Percentiles rank a stretch among this genome's conserved stretches.
Conservation (phyloP, 1,140 invertebrate genomes). For the Bombus affinis region DNA sequence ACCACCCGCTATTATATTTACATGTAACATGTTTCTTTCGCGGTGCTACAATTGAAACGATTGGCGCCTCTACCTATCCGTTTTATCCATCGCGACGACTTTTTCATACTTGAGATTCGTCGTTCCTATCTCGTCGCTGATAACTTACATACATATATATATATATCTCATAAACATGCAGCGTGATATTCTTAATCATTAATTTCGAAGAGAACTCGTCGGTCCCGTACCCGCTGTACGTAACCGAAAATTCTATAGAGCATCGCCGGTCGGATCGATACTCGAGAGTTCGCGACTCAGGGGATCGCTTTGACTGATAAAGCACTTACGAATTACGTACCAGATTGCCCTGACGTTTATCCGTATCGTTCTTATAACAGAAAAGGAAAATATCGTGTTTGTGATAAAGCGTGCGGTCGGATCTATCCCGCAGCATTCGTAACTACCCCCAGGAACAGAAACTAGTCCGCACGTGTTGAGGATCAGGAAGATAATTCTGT, state of each 20-base stretch:
- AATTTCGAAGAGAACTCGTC: neutral
- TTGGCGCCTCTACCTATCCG: too few species aligned
- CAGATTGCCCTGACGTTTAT: constrained; percentile 16
- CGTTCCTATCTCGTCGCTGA: too few species aligned
- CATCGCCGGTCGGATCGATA: neutral
- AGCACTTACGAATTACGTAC: constrained; percentile 16
- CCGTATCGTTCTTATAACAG: too few species aligned
- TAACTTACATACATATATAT: too few species aligned
- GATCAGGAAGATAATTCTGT: constrained; percentile 47
- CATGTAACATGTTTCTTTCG: too few species aligned
- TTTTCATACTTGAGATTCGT: too few species aligned
- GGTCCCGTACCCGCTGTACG: neutral
- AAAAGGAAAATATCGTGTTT: constrained; percentile 4
- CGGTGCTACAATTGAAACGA: too few species aligned
- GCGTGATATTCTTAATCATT: too few species aligned
- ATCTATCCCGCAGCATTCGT: constrained; percentile 3
- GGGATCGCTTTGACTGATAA: constrained; percentile 12
- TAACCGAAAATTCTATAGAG: neutral
- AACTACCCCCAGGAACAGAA: neutral
- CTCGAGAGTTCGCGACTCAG: neutral
- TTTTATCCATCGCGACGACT: too few species aligned
- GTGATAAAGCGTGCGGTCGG: constrained; percentile 20
- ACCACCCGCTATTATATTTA: too few species aligned
- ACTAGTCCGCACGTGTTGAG: constrained; percentile 42
- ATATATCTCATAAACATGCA: too few species aligned